Percentiles rank a stretch among this genome's conserved stretches.
phyloP scores from a whole-genome alignment of 2,797 vertebrate species.

The Sebastes nivosus region DNA sequence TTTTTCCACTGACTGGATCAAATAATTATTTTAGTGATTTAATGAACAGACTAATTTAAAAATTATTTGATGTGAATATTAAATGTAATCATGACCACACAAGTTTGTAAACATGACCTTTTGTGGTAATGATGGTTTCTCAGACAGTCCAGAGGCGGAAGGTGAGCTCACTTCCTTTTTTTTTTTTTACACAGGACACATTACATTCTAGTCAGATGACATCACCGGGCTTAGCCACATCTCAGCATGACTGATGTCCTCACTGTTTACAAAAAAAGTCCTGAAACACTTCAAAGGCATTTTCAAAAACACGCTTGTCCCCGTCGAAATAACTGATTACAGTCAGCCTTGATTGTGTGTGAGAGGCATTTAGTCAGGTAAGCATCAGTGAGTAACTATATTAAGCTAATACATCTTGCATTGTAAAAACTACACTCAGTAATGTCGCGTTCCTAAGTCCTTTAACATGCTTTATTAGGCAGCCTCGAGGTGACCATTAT shows the following conservation, averaged over 20 bases:
- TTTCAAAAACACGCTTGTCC: conserved; percentile 63
- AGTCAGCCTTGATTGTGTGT: conserved; percentile 90
- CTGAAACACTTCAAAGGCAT: conserved; percentile 71
- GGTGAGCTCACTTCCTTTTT: conserved; percentile 59
- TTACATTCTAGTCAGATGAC: conserved; percentile 64
- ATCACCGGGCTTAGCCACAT: conserved; percentile 52
- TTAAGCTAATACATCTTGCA: conserved; percentile 99
- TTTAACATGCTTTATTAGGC: conserved; percentile 99
- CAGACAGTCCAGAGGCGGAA: conserved; percentile 32
- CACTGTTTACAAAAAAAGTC: conserved; percentile 66
- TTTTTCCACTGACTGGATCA: conserved; percentile 1
- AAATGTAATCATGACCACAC: neutral
- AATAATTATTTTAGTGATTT: neutral
- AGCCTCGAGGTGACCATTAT: conserved; percentile 96
- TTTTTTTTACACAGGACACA: conserved; percentile 23
- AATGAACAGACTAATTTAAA: neutral
- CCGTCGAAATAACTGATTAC: conserved; percentile 86
- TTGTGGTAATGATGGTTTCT: neutral
- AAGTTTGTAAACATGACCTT: conserved; percentile 1
- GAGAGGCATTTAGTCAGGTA: conserved; percentile 97
- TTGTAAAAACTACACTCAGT: conserved; percentile 98
- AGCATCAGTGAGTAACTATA: conserved; percentile 99
- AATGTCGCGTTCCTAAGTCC: conserved; percentile 92
- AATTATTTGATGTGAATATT: neutral
- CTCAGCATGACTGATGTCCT: conserved; percentile 65